A percentile compares a stretch with the other conserved stretches of the same genome.
These are phyloP conservation scores for Monochamus alternatus DNA, from an alignment of 2,888 invertebrate genomes.

Conservation along the genomic window DNA sequence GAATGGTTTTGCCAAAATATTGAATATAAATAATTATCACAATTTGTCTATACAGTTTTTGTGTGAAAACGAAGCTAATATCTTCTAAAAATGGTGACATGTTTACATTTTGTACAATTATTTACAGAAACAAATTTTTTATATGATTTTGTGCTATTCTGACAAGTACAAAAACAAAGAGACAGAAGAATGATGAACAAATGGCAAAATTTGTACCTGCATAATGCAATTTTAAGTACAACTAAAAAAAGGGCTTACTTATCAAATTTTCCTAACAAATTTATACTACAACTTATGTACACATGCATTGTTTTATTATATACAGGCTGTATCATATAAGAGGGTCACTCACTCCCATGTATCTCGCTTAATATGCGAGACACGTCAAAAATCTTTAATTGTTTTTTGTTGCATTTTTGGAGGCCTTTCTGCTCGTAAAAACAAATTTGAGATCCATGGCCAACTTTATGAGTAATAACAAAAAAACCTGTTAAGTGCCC, in stretches of 20 bases:
- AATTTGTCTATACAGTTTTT: slow-evolving; percentile 18
- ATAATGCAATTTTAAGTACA: slow-evolving; percentile 32
- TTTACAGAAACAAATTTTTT: slow-evolving; percentile 29
- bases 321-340: too few species aligned
- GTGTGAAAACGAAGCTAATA: slow-evolving; percentile 2
- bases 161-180: slow-evolving; percentile 29
- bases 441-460: too few species aligned
- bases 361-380: too few species aligned
- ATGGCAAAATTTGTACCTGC: slow-evolving; percentile 27
- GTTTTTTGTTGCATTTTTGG: too few species aligned
- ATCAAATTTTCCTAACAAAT: slow-evolving; percentile 21
- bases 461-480: too few species aligned
- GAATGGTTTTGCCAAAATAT: slow-evolving; percentile 23
- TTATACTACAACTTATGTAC: slow-evolving; percentile 31
- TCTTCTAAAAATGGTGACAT: not conserved
- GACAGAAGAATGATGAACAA: slow-evolving; percentile 1
- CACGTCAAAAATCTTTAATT: too few species aligned
- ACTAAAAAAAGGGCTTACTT: slow-evolving; percentile 4
- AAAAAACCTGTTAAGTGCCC: too few species aligned
- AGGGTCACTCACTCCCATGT: too few species aligned
- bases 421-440: too few species aligned
- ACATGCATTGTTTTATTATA: slow-evolving; percentile 7
- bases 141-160: slow-evolving; percentile 18
- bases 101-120: slow-evolving; percentile 35
- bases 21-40: slow-evolving; percentile 14